phyloP scores from a whole-genome alignment of 2,113 vertebrate species.

The Nothoprocta perdicaria region DNA sequence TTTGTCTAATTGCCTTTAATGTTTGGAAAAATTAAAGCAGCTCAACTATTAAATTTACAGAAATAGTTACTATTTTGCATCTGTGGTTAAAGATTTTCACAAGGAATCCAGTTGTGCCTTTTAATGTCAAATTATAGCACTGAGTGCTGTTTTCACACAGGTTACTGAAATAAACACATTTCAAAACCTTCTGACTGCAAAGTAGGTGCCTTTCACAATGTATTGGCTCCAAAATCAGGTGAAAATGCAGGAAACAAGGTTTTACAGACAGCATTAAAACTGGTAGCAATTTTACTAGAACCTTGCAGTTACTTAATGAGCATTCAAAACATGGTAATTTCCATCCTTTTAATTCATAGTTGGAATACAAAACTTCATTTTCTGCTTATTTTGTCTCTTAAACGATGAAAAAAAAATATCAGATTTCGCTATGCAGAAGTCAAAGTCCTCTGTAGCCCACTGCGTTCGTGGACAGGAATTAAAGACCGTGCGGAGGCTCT shows the following conservation, averaged over 20 bases:
- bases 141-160: background rate
- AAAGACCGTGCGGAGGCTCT: too few relatives aligned
- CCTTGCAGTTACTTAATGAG: background rate
- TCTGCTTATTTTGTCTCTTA: background rate
- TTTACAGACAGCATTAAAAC: background rate
- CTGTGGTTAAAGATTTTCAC: too few relatives aligned
- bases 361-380: background rate
- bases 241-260: background rate
- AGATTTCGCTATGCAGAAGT: too few relatives aligned
- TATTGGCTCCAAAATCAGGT: background rate
- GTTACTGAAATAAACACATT: too few relatives aligned
- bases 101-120: background rate
- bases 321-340: background rate
- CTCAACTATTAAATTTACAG: background rate
- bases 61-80: background rate
- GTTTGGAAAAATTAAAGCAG: fast-evolving
- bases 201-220: too few relatives aligned
- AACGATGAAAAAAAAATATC: background rate
- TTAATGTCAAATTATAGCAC: background rate
- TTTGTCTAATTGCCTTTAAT: background rate
- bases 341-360: background rate
- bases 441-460: background rate
- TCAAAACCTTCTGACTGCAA: fast-evolving
- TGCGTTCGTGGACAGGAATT: background rate
- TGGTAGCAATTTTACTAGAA: background rate